Evolutionary conservation across 2,888 invertebrate species (phyloP), one percentile per base, ranked within the genome.

Genomic region (Cosmopolites sordidus): DNA sequence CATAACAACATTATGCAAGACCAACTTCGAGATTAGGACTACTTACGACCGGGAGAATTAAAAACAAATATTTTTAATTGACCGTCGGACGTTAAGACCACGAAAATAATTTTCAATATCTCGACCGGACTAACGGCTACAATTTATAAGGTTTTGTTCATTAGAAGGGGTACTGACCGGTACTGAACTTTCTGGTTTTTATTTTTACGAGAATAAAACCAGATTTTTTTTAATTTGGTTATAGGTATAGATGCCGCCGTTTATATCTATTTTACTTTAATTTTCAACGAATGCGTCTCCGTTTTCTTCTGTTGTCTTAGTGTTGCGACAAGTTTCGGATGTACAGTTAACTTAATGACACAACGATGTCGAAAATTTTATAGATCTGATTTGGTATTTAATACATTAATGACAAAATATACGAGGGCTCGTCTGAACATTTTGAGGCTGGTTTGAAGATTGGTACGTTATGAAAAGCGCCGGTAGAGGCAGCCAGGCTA

Each of bases 151-250:
- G 47, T 51, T 52, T 56, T 56, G 53, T 53, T 53, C 53, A 56
- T 53, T 56, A 56, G 52, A 48, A 51, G 52, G 51, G 49, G 53
- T 22, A 56, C 46, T 56, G 56, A 56, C 56, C 56, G 56, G 49
- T 49, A 46, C 43, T 56, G 56, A 56, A 56, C 56, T 56, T 51
- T 44, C 22, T 37, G 53, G 56, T 49, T 56, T 56, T 52, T 53
- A 53, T 42, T 56, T 56, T 56, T 56, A 56, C 41, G 56, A 56
- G 52, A 50, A 50, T 42, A 57, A 57, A 56, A 52, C 60, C 55
- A 56, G 58, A 56, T 58, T 58, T 58, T 54, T 48, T 53, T 49
- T 53, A 53, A 53, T 53, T 52, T 41, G 46, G 40, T 39, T 30
- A 37, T 50, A 55, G 45, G 33, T 52, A 50, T 49, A 33, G 33